Base-by-base conservation (phyloP, 2,888 invertebrate genomes). In the Limnephilus rhombicus region DNA sequence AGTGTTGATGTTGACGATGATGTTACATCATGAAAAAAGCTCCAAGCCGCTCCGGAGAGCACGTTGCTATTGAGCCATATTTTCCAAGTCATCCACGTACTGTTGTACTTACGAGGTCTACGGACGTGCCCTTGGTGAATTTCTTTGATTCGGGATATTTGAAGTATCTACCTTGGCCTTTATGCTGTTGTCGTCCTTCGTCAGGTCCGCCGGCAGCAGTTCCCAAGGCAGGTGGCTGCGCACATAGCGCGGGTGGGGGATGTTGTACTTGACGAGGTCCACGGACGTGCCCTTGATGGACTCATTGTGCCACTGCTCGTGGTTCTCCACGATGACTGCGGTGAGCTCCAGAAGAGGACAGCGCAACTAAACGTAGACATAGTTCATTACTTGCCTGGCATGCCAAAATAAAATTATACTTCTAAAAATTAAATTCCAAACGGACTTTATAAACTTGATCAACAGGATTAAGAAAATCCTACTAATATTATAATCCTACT, bases 341-440 rank as follows among this genome's bases (percentile, higher is more conserved):
- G 97, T 97, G 0, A 97, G 94, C 96, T 98, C 98, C 45, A 98
- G 96, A 87, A 98, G 96, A 0, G 98, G 98, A 90, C 98, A 98
- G 86, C 98, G 96, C 49, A 97, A 68, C 68, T 68, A 68, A 68
- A 24, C 24, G 24, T 24, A 24, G 24, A 68, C 18, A 9, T 68
- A 4, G 24, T 24, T 49, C 13, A 45, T 45, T 45, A 13, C 13
- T 49, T 49, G 49, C 49, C 3, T 49, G 15, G 13, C 49, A 49
- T 15, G 12, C 49, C 49, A 49, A 49, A 49, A 3, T 49, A 49
- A 49, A 49, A 49, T 49, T 1, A 49, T 49, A 49, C 15, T 49
- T 12, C 45, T 11, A 45, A 45, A 45, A 45, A 45, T 45, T 5
- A 45, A 1, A 41, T 41, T 41, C 41, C 41, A 11, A 41, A 41